These are phyloP conservation scores for Acleris literana DNA, from an alignment of 2,888 invertebrate genomes.

Conservation along the genomic window DNA sequence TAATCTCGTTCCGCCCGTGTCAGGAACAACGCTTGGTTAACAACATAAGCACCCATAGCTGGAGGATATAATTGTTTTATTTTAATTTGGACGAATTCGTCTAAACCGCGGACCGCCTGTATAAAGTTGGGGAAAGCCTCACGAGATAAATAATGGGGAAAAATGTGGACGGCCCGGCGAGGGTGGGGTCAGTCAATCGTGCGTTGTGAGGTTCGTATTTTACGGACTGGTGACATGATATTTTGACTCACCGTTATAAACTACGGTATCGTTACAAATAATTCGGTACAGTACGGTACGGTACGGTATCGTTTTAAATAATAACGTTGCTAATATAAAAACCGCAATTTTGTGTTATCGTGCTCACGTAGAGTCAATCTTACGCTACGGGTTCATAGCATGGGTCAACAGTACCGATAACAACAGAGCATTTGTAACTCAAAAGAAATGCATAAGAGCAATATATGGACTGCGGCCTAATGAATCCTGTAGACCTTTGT, in stretches of 20 bases:
- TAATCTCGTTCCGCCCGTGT: constrained; percentile 26
- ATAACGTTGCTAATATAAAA: no score
- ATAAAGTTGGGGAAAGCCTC: constrained; percentile 27
- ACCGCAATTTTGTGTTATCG: no score
- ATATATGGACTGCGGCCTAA: no score
- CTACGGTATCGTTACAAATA: constrained; percentile 1
- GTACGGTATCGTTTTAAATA: no score
- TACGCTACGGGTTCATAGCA: no score
- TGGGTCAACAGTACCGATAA: no score
- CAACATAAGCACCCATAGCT: constrained; percentile 22
- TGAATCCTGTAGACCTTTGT: no score
- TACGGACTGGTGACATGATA: constrained; percentile 39
- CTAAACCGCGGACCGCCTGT: constrained; percentile 15
- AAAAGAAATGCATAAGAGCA: no score
- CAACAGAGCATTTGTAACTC: no score
- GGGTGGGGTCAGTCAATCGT: constrained; percentile 39
- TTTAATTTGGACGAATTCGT: constrained; percentile 31
- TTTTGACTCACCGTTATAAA: constrained; percentile 40
- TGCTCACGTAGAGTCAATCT: no score
- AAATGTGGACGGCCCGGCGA: constrained; percentile 5
- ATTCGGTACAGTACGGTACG: no score
- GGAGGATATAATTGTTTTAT: constrained; percentile 25
- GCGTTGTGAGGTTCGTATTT: constrained; percentile 38
- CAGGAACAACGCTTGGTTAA: constrained; percentile 25
- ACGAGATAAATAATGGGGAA: constrained; percentile 29